A percentile compares a stretch with the other conserved stretches of the same genome.
These are phyloP conservation scores for Brachionus paranguensis DNA, from an alignment of 1,140 invertebrate genomes.

Conservation along the genomic window DNA sequence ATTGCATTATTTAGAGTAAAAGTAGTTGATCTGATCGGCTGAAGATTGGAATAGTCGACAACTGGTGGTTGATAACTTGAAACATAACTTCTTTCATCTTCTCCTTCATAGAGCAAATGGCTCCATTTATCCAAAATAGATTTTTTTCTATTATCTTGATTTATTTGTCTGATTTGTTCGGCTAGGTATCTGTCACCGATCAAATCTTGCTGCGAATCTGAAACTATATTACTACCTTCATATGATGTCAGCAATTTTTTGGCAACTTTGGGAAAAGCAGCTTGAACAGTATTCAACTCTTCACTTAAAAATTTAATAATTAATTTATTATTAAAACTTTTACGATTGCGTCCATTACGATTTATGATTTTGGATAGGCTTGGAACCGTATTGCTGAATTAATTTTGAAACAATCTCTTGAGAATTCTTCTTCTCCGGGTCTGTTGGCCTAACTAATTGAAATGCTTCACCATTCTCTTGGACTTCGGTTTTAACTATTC, in stretches of 20 bases:
- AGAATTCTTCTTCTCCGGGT: neutral
- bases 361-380: neutral
- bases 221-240: conserved; percentile 14
- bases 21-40: conserved; percentile 1
- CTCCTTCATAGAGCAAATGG: conserved; percentile 36
- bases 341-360: neutral
- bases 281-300: conserved; percentile 9
- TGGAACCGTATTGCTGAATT: conserved; percentile 3
- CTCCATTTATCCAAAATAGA: conserved; percentile 39
- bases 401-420: conserved; percentile 8
- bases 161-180: conserved; percentile 34
- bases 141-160: conserved; percentile 25
- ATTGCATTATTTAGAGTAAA: conserved; percentile 21
- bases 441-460: conserved; percentile 10
- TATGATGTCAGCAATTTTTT: neutral
- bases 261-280: conserved; percentile 30
- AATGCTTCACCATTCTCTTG: conserved; percentile 22
- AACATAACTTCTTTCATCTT: conserved; percentile 9
- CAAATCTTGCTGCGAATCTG: conserved; percentile 34
- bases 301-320: neutral
- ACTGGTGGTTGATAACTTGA: conserved; percentile 11
- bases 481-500: conserved; percentile 21
- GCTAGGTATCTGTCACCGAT: conserved; percentile 30
- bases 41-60: neutral
- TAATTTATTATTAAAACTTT: neutral